Conservation (phyloP, 1,140 invertebrate species). For the Diplogasteroides magnus region DNA sequence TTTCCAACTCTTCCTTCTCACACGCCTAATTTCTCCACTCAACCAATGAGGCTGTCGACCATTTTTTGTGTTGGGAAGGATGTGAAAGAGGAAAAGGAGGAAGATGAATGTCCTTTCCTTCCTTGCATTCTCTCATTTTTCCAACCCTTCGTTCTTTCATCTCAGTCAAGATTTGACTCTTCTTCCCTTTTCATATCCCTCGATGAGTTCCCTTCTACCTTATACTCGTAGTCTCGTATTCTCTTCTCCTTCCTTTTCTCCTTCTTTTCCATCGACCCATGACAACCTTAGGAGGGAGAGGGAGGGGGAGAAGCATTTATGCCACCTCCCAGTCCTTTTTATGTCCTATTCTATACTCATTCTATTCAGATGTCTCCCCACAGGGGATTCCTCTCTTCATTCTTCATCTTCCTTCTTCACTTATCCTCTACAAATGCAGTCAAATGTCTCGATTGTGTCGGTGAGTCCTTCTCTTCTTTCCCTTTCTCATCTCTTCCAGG, state of each 20-base stretch:
- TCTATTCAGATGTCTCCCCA: not conserved
- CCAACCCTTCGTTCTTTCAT: too few relatives aligned
- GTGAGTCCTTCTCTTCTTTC: too few relatives aligned
- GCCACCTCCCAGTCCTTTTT: not conserved
- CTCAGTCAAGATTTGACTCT: too few relatives aligned
- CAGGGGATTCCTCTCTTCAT: not conserved
- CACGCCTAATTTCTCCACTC: not conserved
- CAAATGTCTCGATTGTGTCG: not conserved
- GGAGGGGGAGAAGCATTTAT: not conserved
- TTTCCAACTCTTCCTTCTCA: not conserved
- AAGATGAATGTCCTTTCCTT: not conserved
- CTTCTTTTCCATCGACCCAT: too few relatives aligned
- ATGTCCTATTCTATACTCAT: not conserved
- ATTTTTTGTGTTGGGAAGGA: not conserved
- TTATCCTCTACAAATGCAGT: not conserved
- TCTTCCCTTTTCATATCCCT: too few relatives aligned
- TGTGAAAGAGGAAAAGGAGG: not conserved
- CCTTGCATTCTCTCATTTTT: not conserved
- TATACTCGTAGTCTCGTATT: too few relatives aligned
- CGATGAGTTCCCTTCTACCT: too few relatives aligned
- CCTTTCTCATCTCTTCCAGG: not conserved
- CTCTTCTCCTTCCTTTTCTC: too few relatives aligned
- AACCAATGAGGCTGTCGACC: not conserved
- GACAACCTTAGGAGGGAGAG: not conserved
- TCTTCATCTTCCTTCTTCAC: not conserved